phyloP scores from a whole-genome alignment of 2,888 invertebrate genomes.

The Plebejus melissa region DNA sequence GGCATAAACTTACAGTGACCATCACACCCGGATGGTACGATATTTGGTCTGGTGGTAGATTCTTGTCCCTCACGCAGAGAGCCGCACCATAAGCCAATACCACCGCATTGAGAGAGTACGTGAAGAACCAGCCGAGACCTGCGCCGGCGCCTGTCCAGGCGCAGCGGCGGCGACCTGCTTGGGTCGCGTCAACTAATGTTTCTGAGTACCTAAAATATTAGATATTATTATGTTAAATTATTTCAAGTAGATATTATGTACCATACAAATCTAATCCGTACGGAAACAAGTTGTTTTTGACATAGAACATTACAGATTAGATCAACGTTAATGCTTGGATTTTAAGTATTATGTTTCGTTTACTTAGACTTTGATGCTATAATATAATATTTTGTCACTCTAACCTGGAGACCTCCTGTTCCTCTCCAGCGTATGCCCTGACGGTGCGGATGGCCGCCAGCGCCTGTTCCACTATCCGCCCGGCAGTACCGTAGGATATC shows the following conservation, averaged over 20 bases:
- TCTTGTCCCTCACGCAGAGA: conserved; percentile 82
- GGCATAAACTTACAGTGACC: conserved; percentile 78
- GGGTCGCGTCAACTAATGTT: conserved; percentile 75
- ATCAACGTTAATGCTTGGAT: too few species aligned
- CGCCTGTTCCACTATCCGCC: conserved; percentile 86
- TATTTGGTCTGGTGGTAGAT: conserved; percentile 73
- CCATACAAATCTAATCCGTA: too few species aligned
- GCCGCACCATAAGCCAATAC: conserved; percentile 88
- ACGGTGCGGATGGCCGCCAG: conserved; percentile 85
- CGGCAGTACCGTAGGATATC: conserved; percentile 85
- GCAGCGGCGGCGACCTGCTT: conserved; percentile 79
- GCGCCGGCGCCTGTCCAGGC: conserved; percentile 83
- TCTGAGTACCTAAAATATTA: conserved; percentile 62
- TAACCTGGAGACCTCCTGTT: conserved; percentile 81
- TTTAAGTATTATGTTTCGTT: too few species aligned
- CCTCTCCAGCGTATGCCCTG: conserved; percentile 84
- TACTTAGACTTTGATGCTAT: background rate
- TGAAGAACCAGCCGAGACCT: conserved; percentile 86
- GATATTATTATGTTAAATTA: conserved; percentile 19
- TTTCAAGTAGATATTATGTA: too few species aligned
- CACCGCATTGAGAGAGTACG: conserved; percentile 85
- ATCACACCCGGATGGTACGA: conserved; percentile 84
- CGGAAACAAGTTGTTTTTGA: too few species aligned
- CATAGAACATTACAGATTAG: too few species aligned
- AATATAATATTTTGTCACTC: background rate